Evolutionary conservation across 2,797 vertebrate genomes (phyloP).

Genomic region (Acanthornis magna): DNA sequence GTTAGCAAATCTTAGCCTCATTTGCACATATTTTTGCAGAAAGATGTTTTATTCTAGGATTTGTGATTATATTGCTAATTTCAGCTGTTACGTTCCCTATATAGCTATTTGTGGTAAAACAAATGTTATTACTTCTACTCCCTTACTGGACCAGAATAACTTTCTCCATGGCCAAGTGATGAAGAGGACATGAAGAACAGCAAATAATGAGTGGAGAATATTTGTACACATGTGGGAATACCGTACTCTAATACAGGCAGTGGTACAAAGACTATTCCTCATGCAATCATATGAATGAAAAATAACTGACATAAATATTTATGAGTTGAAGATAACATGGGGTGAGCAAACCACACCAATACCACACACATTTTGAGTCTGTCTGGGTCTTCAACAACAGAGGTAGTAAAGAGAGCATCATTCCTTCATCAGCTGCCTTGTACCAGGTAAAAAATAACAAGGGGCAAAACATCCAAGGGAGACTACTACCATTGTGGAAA

Average conservation of each 20-base stretch:
- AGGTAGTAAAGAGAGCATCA: background rate
- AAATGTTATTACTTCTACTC: background rate
- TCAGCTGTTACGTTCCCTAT: background rate
- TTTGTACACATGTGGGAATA: background rate
- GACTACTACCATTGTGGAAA: background rate
- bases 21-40: background rate
- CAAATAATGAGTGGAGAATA: background rate
- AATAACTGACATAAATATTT: background rate
- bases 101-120: background rate
- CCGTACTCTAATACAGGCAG: background rate
- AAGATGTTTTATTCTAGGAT: background rate
- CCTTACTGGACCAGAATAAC: background rate
- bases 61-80: background rate
- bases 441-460: background rate
- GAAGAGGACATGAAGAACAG: background rate
- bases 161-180: background rate
- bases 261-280: background rate
- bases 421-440: background rate
- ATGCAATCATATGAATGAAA: background rate
- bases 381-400: background rate
- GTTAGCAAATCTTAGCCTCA: background rate
- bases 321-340: background rate
- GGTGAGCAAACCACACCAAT: background rate
- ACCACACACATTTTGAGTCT: background rate
- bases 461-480: background rate